Evolutionary conservation across 2,888 invertebrate genomes (phyloP), one percentile per base, ranked within the genome.

Genomic region (Lasioglossum leucozonium): DNA sequence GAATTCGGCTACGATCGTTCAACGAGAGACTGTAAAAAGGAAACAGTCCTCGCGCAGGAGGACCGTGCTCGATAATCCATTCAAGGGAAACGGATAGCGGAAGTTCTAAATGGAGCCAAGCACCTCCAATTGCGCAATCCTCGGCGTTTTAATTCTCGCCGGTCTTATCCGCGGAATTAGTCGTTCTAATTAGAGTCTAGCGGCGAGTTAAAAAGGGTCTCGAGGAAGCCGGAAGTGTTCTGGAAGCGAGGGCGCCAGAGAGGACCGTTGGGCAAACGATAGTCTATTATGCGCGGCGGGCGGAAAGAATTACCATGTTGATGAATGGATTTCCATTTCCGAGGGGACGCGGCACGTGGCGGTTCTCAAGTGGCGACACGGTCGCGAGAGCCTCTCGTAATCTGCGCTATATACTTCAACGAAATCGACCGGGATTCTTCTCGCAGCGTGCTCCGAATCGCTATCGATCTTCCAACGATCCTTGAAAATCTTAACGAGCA

Each of bases 251-350:
- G 65, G 65, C 42, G 62, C 58, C 26, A 11, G n/a, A 65, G 11
- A 6, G 40, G 34, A 11, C 26, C 34, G 74, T 18, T 72, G 62
- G 73, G 79, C 86, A 81, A 81, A 81, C 86, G 81, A 75, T 81
- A 73, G 67, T 86, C 86, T 79, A 85, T 85, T 85, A 86, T 55
- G 72, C 71, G 44, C 85, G 26, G 58, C 44, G 74, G 74, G 40
- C 72, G 80, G 76, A 76, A 84, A 75, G 85, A 84, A 87, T 79
- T 77, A 75, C 73, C 84, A 75, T 81, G 81, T 85, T 77, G 80
- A 87, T 65, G 82, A 85, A 86, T 82, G 86, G 86, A 78, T 85
- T 86, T 81, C 78, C 86, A 86, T 86, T 86, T 81, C 79, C 76
- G 67, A 62, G 81, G n/a, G 34, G 22, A 18, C 55, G 44, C 51